These are phyloP conservation scores for Synaphobranchus kaupii DNA, from an alignment of 2,797 vertebrate genomes.

Conservation along the genomic window DNA sequence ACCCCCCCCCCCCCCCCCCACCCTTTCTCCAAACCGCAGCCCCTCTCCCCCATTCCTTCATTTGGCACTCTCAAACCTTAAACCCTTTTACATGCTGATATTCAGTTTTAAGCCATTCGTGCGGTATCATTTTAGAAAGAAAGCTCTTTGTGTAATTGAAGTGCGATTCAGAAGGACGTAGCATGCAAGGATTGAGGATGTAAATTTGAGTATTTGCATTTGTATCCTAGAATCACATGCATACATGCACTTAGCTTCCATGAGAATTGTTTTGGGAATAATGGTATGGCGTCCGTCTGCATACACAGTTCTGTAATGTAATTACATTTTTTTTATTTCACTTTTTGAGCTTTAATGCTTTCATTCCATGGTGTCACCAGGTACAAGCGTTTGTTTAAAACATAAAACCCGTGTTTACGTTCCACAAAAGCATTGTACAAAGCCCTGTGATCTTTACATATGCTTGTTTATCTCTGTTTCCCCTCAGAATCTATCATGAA, in stretches of 20 bases:
- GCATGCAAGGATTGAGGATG: not conserved
- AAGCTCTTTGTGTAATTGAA: not conserved
- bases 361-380: not conserved
- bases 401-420: not conserved
- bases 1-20: not conserved
- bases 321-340: not conserved
- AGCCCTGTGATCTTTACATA: not conserved
- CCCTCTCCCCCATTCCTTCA: not conserved
- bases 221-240: not conserved
- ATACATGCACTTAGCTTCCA: not conserved
- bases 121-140: not conserved
- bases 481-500: conserved; percentile 8
- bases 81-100: not conserved
- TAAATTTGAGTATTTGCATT: not conserved
- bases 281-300: not conserved
- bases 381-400: not conserved
- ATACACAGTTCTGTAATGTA: not conserved
- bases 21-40: not conserved
- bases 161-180: not conserved
- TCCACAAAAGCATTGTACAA: not conserved
- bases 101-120: not conserved
- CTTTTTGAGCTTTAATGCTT: conserved; percentile 3
- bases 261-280: not conserved
- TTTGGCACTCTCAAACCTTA: not conserved
- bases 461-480: not conserved